Evolutionary conservation across 2,888 invertebrate species (phyloP).

Genomic region (Cheilosia variabilis): DNA sequence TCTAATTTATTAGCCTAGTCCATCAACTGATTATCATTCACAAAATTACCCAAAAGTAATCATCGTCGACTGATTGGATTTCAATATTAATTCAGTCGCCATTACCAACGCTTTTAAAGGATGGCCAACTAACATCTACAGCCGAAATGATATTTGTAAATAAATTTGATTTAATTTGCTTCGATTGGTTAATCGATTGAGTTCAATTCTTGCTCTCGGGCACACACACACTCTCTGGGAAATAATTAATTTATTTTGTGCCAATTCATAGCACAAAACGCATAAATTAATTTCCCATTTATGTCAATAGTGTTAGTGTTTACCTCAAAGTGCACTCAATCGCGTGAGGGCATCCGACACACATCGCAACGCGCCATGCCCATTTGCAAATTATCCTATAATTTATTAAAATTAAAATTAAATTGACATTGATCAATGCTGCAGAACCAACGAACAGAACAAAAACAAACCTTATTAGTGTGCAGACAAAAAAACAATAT

Average conservation of each 20-base stretch:
- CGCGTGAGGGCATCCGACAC: slow-evolving; percentile 14
- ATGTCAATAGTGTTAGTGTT: slow-evolving; percentile 1
- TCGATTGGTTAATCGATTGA: slow-evolving; percentile 49
- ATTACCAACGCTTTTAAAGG: slow-evolving; percentile 22
- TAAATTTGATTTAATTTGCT: slow-evolving; percentile 54
- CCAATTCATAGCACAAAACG: slow-evolving; percentile 59
- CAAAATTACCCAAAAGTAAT: slow-evolving; percentile 40
- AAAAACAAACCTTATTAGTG: slow-evolving; percentile 24
- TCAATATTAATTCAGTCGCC: slow-evolving; percentile 38
- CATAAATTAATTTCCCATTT: slow-evolving; percentile 60
- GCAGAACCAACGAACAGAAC: neutral
- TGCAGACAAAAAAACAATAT: slow-evolving; percentile 20
- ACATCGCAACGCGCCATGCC: neutral
- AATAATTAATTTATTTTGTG: slow-evolving; percentile 63
- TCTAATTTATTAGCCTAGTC: slow-evolving; percentile 13
- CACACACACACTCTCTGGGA: neutral
- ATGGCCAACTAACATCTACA: neutral
- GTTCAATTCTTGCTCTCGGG: slow-evolving; percentile 35
- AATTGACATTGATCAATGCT: slow-evolving; percentile 27
- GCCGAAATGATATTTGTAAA: neutral
- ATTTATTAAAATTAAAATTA: slow-evolving; percentile 63
- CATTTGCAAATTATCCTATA: slow-evolving; percentile 43
- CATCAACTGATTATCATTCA: slow-evolving; percentile 47
- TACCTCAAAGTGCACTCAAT: slow-evolving; percentile 52
- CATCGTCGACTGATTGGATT: slow-evolving; percentile 63